Base-by-base conservation (phyloP, 2,888 invertebrate genomes). In the Hemistola chrysoprasaria region DNA sequence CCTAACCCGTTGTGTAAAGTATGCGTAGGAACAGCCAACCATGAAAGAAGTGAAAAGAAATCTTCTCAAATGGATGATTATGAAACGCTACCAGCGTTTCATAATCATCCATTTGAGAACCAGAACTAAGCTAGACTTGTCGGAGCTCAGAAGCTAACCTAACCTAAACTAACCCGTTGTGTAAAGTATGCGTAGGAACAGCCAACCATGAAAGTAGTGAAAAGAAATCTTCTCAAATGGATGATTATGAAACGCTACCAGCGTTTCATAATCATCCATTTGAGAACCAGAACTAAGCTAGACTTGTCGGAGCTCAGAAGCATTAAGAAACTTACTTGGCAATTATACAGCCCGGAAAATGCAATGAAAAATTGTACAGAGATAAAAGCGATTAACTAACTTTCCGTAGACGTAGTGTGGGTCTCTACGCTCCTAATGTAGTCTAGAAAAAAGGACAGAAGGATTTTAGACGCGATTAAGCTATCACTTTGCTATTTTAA, bases 401-500 rank as follows among this genome's bases (percentile, higher is more conserved):
- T 27, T 21, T 36, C 37, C 25, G 11, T 8, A n/a, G 5, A 21
- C 11, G 22, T 11, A n/a, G 24, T 28, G 9, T 32, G 8, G 26
- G 26, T 16, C 8, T 37, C 32, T 21, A 23, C 20, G 10, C 32
- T 28, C 11, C 31, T 27, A 27, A 40, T 31, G 21, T 38, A 22
- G 41, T 43, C 41, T 34, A 35, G 45, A 33, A 53, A 61, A 61
- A 55, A 50, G 41, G 33, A 44, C 33, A 40, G 29, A 63, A 62
- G 47, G 46, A 62, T 65, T 68, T 64, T 45, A 58, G 55, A 62
- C 59, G 56, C 62, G 66, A 70, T 70, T 65, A 71, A 68, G 68
- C 62, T 69, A 71, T 71, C 64, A 63, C 71, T 71, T 65, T 56
- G 53, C 59, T 66, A 61, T 62, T 74, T 71, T 71, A 73, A 77